Percentiles rank a stretch among this genome's conserved stretches.
Conservation (phyloP, 2,797 vertebrate species). For the Amblyopsis hoosieri region DNA sequence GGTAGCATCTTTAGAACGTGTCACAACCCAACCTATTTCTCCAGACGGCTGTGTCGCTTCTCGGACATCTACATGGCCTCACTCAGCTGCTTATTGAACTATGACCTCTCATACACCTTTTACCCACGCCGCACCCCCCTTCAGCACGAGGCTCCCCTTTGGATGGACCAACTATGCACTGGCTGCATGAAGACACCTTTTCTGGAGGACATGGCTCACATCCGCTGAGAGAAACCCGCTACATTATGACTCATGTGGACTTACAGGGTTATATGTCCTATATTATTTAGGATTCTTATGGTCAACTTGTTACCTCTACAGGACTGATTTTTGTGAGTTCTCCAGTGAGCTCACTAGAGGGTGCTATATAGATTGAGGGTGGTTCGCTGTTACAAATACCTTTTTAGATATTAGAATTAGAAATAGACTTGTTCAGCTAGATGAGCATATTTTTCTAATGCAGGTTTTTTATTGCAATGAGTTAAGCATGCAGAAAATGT, state of each 20-base stretch:
- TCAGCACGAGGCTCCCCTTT: constrained; percentile 86
- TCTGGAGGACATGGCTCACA: constrained; percentile 83
- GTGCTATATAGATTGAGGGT: constrained; percentile 34
- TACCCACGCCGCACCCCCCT: constrained; percentile 85
- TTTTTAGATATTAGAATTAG: too few species aligned
- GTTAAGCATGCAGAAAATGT: not conserved
- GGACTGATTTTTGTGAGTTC: too few species aligned
- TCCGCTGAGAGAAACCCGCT: constrained; percentile 68
- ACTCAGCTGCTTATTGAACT: constrained; percentile 84
- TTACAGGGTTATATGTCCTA: too few species aligned
- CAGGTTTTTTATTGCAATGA: not conserved
- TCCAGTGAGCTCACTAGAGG: constrained; percentile 36
- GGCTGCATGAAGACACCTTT: constrained; percentile 85
- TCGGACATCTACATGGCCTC: constrained; percentile 87
- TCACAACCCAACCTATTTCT: constrained; percentile 89
- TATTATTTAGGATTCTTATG: too few species aligned
- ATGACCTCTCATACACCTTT: constrained; percentile 81
- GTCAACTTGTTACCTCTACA: too few species aligned
- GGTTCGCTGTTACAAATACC: not conserved
- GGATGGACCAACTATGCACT: constrained; percentile 89
- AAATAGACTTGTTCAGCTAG: too few species aligned
- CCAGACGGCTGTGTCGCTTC: constrained; percentile 83
- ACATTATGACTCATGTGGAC: too few species aligned
- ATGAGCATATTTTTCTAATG: not conserved
- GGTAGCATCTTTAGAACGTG: constrained; percentile 87